Base-by-base conservation (phyloP, 2,888 invertebrate species). In the Chorisops tibialis region DNA sequence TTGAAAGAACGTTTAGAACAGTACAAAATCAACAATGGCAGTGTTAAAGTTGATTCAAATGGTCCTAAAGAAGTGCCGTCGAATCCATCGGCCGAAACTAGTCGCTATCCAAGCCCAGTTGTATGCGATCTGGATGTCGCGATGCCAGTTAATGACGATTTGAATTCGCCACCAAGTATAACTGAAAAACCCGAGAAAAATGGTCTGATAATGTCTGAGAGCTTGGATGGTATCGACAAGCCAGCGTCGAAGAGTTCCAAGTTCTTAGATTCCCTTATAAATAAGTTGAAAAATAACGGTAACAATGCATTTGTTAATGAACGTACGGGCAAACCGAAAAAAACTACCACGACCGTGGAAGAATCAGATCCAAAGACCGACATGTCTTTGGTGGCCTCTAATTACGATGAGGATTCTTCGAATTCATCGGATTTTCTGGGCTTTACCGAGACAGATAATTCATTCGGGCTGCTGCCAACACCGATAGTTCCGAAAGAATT, bases 391-490 rank as follows among this genome's bases (percentile, higher is more conserved):
- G 1, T n/a, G 5, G 4, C 4, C 7, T 6, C n/a, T 12, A 2
- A 9, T 18, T 30, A 11, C 14, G 22, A 49, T 16, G 38, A 61
- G 11, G 45, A 21, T 18, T 30, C 60, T 24, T 43, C 43, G 9
- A 45, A 43, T 45, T 50, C 61, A 4, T 51, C 61, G 2, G 76
- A 73, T 51, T 77, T 76, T 59, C 68, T 74, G 4, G 78, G 77
- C n/a, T 77, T 77, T 56, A 73, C 72, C 22, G 76, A 78, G 9
- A 70, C 65, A 39, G 74, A 70, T 30, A 69, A 72, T 50, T 67
- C 72, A 38, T 74, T 75, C 0, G 77, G 77, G n/a, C 74, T 77
- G 74, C 59, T 78, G 56, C 70, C 73, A 16, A 78, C 77, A 0
- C 78, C 78, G 2, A 54, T 75, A 30, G 77, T 76, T 19, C 71